These are phyloP conservation scores for Zingel zingel DNA, from an alignment of 2,113 vertebrate genomes.

Conservation along the genomic window DNA sequence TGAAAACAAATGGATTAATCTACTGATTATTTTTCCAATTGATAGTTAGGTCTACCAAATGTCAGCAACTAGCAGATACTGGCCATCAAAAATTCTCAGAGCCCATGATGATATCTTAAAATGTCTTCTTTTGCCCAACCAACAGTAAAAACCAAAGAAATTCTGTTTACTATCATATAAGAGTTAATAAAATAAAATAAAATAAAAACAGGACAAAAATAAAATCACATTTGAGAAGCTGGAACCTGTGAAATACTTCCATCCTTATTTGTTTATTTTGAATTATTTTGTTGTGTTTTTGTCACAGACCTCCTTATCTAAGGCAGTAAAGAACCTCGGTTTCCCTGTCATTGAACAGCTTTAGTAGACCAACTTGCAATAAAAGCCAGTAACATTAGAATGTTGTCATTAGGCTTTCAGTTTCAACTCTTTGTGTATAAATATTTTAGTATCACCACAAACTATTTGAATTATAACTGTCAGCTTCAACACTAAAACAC, in stretches of 20 bases:
- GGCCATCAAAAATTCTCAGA: background rate
- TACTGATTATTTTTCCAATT: background rate
- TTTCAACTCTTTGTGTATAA: constrained; percentile 36
- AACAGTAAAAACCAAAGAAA: background rate
- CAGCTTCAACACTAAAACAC: constrained; percentile 21
- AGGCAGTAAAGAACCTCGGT: background rate
- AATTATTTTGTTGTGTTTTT: background rate
- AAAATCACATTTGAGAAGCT: background rate
- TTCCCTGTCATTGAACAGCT: background rate
- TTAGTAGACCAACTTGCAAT: background rate
- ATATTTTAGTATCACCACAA: constrained; percentile 19
- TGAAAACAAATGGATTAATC: background rate
- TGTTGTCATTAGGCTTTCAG: constrained; percentile 10
- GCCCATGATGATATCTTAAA: background rate
- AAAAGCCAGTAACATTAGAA: background rate
- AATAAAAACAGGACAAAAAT: background rate
- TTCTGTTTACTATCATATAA: background rate
- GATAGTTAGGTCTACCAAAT: background rate
- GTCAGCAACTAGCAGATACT: background rate
- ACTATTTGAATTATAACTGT: constrained; percentile 26
- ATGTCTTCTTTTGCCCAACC: background rate
- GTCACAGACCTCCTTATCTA: background rate
- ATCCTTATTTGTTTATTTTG: background rate
- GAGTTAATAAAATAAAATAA: background rate
- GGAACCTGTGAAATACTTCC: background rate